Conservation (phyloP, 2,888 invertebrate species). For the Nomada ruficornis region DNA sequence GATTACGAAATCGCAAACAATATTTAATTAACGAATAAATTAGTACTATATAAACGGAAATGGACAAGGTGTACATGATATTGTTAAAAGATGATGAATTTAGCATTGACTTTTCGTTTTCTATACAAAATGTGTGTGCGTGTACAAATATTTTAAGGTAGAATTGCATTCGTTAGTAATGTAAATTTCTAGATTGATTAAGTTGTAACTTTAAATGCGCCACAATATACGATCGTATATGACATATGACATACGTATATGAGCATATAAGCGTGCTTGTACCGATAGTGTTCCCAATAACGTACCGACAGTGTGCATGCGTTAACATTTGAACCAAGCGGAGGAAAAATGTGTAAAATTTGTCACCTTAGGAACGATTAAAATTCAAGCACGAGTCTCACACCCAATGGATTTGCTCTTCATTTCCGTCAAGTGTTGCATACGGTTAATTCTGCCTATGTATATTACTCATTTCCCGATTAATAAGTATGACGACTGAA, state of each 20-base stretch:
- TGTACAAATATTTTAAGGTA: conserved; percentile 54
- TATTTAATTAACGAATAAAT: conserved; percentile 29
- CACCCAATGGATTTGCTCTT: neutral
- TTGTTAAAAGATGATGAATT: conserved; percentile 24
- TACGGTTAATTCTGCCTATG: neutral
- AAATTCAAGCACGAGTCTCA: neutral
- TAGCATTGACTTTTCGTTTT: conserved; percentile 16
- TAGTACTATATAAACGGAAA: conserved; percentile 37
- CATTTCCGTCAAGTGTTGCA: neutral
- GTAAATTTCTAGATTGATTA: conserved; percentile 28
- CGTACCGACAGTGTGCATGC: neutral
- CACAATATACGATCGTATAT: neutral
- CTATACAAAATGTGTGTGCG: conserved; percentile 5
- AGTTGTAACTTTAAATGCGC: conserved; percentile 1
- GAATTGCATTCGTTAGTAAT: conserved; percentile 41
- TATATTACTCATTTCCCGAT: neutral
- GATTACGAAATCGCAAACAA: neutral
- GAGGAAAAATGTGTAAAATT: neutral
- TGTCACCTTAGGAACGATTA: neutral
- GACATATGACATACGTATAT: too few relatives aligned
- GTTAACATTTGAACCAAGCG: neutral
- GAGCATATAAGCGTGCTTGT: neutral
- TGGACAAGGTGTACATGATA: conserved; percentile 43
- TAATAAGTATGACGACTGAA: neutral
- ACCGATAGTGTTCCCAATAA: neutral